A percentile compares a stretch with the other conserved stretches of the same genome.
Conservation (phyloP, 2,113 vertebrate genomes). For the Canis aureus region DNA sequence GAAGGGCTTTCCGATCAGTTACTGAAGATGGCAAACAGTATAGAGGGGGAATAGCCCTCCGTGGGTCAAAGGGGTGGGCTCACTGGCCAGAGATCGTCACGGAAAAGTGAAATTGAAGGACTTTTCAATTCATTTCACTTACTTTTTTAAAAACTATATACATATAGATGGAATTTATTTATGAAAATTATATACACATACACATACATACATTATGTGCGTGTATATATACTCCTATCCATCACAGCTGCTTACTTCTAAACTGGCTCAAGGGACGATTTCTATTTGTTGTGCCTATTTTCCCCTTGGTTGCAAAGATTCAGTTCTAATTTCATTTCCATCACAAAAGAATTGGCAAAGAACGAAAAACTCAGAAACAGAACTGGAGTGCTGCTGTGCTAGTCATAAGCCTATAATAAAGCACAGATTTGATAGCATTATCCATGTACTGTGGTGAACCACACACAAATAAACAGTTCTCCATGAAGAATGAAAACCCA, state of each 20-base stretch:
- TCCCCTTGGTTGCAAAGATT: constrained; percentile 71
- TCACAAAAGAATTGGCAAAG: constrained; percentile 80
- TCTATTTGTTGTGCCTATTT: constrained; percentile 69
- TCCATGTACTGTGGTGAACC: constrained; percentile 86
- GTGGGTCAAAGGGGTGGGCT: neutral
- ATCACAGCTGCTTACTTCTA: constrained; percentile 58
- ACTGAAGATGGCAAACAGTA: neutral
- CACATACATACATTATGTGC: neutral
- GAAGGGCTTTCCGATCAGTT: constrained; percentile 6
- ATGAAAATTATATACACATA: too few species aligned
- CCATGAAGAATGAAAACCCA: constrained; percentile 84
- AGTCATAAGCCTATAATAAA: constrained; percentile 85
- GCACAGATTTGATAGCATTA: constrained; percentile 87
- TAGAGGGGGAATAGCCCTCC: neutral
- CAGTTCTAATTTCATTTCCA: constrained; percentile 76
- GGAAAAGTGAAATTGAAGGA: neutral
- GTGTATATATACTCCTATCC: neutral
- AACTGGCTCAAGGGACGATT: constrained; percentile 55
- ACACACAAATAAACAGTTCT: constrained; percentile 89
- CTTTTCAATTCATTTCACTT: neutral
- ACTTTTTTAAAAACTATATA: neutral
- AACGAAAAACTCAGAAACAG: constrained; percentile 76
- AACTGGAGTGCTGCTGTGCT: constrained; percentile 74
- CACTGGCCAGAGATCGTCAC: neutral
- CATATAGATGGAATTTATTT: neutral